Percentiles rank a stretch among this genome's conserved stretches.
phyloP scores from a whole-genome alignment of 2,113 vertebrate genomes.

The Leucoraja erinaceus region DNA sequence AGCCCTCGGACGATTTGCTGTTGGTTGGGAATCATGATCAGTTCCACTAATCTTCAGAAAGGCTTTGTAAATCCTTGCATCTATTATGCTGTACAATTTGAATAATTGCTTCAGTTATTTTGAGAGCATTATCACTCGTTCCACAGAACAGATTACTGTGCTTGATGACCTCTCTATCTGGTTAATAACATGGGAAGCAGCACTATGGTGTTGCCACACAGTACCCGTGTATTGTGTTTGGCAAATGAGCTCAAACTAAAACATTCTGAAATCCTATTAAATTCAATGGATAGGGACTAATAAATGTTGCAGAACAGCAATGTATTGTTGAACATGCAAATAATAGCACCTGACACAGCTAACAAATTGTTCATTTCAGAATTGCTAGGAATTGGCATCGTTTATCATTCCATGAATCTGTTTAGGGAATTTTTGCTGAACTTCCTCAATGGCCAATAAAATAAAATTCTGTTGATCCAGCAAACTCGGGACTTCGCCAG shows the following conservation, averaged over 20 bases:
- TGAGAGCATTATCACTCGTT: slow-evolving; percentile 13
- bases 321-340: background rate
- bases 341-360: background rate
- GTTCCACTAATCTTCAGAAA: background rate
- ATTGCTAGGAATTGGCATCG: background rate
- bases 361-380: background rate
- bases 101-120: background rate
- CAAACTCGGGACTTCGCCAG: no score
- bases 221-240: background rate
- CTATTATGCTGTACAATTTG: background rate
- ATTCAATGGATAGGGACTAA: background rate
- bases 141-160: background rate
- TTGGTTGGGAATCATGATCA: background rate
- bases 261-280: slow-evolving; percentile 7
- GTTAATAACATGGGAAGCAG: background rate
- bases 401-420: no score
- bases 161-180: slow-evolving; percentile 11
- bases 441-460: no score
- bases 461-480: no score
- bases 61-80: background rate
- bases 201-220: background rate
- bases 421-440: no score
- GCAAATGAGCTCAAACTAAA: background rate
- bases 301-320: background rate
- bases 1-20: background rate